Conservation (phyloP, 2,797 vertebrate genomes). For the Sebastes paucispinis region DNA sequence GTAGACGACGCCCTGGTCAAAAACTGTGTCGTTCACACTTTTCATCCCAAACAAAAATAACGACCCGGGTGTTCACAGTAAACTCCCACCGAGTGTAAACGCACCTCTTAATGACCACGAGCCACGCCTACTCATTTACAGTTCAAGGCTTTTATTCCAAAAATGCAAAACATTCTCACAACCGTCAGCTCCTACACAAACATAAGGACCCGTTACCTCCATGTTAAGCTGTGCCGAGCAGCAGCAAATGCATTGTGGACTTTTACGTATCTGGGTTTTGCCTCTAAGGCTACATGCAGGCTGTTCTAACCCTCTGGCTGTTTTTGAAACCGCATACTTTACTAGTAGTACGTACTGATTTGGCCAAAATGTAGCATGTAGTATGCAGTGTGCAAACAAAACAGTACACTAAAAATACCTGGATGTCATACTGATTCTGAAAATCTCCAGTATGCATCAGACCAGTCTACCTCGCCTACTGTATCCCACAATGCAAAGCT, state of each 20-base stretch:
- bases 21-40: conserved; percentile 32
- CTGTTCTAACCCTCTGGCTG: not conserved
- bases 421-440: no score
- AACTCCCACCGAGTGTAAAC: conserved; percentile 1
- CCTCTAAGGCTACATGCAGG: not conserved
- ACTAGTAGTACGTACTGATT: no score
- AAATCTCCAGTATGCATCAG: no score
- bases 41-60: not conserved
- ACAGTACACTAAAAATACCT: no score
- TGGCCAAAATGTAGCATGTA: no score
- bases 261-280: not conserved
- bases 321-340: no score
- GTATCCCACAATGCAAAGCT: no score
- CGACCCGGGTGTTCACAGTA: not conserved
- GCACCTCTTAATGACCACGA: not conserved
- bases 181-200: not conserved
- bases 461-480: no score
- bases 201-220: not conserved
- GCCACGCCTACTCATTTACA: conserved; percentile 32
- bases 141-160: conserved; percentile 7
- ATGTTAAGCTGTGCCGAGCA: not conserved
- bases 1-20: not conserved
- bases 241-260: not conserved
- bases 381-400: no score
- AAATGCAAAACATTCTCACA: not conserved